Evolutionary conservation across 1,140 invertebrate species (phyloP).

Genomic region (Bicyclus anynana): DNA sequence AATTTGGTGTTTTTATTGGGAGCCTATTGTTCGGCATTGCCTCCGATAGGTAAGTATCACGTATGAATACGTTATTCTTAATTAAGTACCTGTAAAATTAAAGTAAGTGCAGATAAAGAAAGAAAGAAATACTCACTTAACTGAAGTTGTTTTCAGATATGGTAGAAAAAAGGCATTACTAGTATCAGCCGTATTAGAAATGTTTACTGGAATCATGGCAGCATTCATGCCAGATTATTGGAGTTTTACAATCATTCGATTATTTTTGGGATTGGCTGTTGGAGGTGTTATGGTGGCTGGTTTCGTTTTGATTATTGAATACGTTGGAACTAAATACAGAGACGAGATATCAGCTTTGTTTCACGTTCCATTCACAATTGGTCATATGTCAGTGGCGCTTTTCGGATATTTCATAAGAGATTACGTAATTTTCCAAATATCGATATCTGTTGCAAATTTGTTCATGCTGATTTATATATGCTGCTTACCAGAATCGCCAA

Average conservation of each 20-base stretch:
- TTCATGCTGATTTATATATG: constrained; percentile 78
- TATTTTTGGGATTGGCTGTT: constrained; percentile 79
- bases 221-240: constrained; percentile 81
- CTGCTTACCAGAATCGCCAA: constrained; percentile 83
- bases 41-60: constrained; percentile 59
- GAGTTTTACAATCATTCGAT: constrained; percentile 79
- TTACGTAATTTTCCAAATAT: constrained; percentile 77
- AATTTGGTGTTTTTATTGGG: constrained; percentile 62
- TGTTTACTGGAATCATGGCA: constrained; percentile 77
- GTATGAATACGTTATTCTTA: neutral
- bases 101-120: neutral
- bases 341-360: constrained; percentile 79
- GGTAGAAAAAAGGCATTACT: constrained; percentile 80
- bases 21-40: constrained; percentile 65
- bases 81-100: neutral
- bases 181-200: constrained; percentile 78
- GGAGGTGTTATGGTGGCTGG: constrained; percentile 80
- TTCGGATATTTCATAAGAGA: constrained; percentile 78
- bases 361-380: constrained; percentile 78
- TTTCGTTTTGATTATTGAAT: constrained; percentile 78
- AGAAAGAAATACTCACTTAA: no score
- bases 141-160: constrained; percentile 72
- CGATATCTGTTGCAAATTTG: constrained; percentile 73
- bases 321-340: constrained; percentile 71
- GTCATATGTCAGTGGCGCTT: constrained; percentile 72